Percentiles rank a stretch among this genome's conserved stretches.
These are phyloP conservation scores for Spisula solida DNA, from an alignment of 2,888 invertebrate species.

Conservation along the genomic window DNA sequence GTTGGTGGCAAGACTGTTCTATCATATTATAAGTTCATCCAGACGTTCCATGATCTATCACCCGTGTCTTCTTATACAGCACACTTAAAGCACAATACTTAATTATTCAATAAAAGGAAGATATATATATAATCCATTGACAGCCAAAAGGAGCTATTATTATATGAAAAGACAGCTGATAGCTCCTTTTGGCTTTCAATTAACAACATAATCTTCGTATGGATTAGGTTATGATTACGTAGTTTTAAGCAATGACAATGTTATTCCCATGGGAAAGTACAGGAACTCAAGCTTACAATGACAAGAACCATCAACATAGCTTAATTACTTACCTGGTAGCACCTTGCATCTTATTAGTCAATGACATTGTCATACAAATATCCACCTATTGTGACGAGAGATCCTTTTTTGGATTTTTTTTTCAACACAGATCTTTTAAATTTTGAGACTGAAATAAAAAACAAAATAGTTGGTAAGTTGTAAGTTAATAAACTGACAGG, in stretches of 20 bases:
- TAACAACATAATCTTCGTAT: neutral
- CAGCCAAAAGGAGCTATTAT: no score
- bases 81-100: neutral
- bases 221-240: neutral
- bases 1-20: neutral
- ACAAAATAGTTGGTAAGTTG: no score
- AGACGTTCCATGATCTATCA: neutral
- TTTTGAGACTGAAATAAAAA: no score
- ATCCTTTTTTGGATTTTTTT: no score
- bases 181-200: no score
- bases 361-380: neutral
- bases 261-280: neutral
- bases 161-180: no score
- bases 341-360: neutral
- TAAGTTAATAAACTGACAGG: no score
- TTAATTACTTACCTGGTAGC: conserved; percentile 1
- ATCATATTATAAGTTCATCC: neutral
- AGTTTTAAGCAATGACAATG: neutral
- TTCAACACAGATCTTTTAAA: neutral
- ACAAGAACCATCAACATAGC: neutral
- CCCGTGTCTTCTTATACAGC: neutral
- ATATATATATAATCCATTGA: neutral
- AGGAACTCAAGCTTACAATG: neutral
- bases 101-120: neutral
- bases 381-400: neutral